Percentiles rank a stretch among this genome's conserved stretches.
Conservation (phyloP, 2,888 invertebrate species). For the Junonia oenone region DNA sequence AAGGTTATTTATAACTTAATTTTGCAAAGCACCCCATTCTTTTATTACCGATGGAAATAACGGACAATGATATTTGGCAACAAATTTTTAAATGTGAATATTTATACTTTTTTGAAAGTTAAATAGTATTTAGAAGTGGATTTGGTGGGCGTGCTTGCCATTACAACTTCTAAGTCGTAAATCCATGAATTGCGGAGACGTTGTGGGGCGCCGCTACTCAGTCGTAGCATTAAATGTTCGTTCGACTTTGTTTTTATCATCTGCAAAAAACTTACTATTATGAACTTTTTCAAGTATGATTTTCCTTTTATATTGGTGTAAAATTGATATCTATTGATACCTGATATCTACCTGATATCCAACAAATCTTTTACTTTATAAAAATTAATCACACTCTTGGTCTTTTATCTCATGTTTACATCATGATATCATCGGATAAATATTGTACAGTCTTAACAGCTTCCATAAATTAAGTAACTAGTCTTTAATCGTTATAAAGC, state of each 20-base stretch:
- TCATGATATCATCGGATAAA: background rate
- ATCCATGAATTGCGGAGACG: constrained; percentile 39
- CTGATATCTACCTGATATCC: background rate
- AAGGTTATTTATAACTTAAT: constrained; percentile 35
- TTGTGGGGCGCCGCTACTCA: constrained; percentile 40
- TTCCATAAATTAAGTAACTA: constrained; percentile 45
- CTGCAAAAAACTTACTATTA: constrained; percentile 42
- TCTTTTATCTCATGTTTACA: constrained; percentile 7
- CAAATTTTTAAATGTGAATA: constrained; percentile 24
- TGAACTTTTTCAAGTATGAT: background rate
- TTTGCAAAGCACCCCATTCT: constrained; percentile 14
- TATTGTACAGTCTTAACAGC: constrained; percentile 28
- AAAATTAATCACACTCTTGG: background rate
- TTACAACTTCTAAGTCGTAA: constrained; percentile 48
- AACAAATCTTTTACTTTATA: background rate
- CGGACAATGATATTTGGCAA: too few relatives aligned
- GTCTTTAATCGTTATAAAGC: constrained; percentile 38
- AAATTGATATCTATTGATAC: background rate
- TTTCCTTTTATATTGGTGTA: background rate
- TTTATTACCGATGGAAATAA: constrained; percentile 15
- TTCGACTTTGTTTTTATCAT: constrained; percentile 45
- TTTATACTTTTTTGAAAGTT: constrained; percentile 33
- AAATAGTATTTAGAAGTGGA: constrained; percentile 36
- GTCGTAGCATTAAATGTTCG: constrained; percentile 42
- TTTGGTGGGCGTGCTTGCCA: constrained; percentile 41